These are phyloP conservation scores for Nipponia nippon DNA, from an alignment of 2,113 vertebrate species.

Conservation along the genomic window DNA sequence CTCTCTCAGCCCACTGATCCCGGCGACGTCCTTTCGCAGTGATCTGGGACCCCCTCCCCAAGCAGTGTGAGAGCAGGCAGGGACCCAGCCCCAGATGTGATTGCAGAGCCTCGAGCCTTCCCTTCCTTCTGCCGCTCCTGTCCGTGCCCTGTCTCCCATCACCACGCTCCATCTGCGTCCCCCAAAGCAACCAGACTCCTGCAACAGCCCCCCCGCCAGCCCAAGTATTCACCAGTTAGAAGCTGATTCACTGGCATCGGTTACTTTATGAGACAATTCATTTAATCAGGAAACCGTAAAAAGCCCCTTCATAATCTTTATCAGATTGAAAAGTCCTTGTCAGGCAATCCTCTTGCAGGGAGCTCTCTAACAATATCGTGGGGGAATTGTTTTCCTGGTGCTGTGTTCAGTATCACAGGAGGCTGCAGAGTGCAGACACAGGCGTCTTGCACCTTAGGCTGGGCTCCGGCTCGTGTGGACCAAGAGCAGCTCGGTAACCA, in stretches of 20 bases:
- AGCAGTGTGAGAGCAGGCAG: neutral
- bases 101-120: neutral
- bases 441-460: fast-evolving
- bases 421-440: neutral
- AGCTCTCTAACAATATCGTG: neutral
- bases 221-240: neutral
- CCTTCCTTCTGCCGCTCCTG: neutral
- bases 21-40: fast-evolving
- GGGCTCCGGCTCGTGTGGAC: neutral
- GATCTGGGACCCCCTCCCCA: neutral
- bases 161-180: neutral
- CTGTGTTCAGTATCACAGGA: neutral
- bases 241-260: neutral
- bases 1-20: neutral
- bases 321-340: neutral
- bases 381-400: neutral
- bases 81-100: too few relatives aligned
- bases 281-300: neutral
- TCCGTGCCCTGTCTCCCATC: fast-evolving
- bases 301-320: neutral
- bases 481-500: neutral
- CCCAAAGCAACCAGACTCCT: neutral
- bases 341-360: neutral
- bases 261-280: neutral
- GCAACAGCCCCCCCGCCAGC: neutral